phyloP scores from a whole-genome alignment of 2,888 invertebrate species.

The Limnephilus marmoratus region DNA sequence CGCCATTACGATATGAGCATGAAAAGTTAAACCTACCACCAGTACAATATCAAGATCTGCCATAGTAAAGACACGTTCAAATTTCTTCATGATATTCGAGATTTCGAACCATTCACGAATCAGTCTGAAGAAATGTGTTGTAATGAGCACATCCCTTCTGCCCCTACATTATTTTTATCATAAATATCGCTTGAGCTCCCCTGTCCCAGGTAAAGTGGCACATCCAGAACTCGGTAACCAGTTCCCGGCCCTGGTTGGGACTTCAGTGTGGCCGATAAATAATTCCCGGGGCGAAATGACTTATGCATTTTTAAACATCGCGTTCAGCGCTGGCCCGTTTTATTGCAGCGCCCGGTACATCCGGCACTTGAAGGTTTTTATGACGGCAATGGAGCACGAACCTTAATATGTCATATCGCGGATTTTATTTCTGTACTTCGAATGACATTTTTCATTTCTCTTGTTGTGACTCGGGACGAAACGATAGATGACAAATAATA shows the following conservation, averaged over 20 bases:
- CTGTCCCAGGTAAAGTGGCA: neutral
- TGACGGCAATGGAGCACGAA: neutral
- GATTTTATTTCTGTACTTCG: neutral
- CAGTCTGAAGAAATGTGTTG: too few species aligned
- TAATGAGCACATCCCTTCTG: too few species aligned
- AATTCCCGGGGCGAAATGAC: conserved; percentile 60
- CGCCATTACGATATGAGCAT: too few species aligned
- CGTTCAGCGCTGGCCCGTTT: conserved; percentile 28
- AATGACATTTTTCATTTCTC: neutral
- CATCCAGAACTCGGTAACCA: neutral
- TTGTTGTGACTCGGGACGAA: too few species aligned
- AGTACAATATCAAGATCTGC: too few species aligned
- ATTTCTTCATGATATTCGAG: too few species aligned
- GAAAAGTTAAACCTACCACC: too few species aligned
- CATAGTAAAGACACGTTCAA: too few species aligned
- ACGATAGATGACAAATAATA: too few species aligned
- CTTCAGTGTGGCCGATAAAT: conserved; percentile 51
- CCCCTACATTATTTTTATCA: too few species aligned
- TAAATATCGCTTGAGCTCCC: neutral
- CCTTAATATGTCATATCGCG: neutral
- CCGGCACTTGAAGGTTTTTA: conserved; percentile 5
- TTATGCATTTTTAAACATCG: conserved; percentile 58
- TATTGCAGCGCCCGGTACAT: conserved; percentile 34
- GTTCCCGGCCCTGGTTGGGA: neutral
- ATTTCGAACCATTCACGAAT: too few species aligned